A percentile compares a stretch with the other conserved stretches of the same genome.
Conservation (phyloP, 2,888 invertebrate species). For the Drymonia ruficornis region DNA sequence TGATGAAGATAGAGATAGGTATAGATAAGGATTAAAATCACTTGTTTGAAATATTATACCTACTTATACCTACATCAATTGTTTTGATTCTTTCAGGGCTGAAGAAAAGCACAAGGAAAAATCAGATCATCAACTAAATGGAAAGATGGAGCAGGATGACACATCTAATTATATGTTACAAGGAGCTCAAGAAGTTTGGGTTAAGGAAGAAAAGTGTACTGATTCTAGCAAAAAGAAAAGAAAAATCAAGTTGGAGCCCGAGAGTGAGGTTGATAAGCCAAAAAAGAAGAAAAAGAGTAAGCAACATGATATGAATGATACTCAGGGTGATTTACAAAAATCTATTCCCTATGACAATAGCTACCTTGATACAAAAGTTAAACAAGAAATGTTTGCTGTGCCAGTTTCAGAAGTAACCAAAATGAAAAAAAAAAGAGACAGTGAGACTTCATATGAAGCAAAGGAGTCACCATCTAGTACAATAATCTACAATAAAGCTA, state of each 20-base stretch:
- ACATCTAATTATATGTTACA: background rate
- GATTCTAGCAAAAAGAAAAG: constrained; percentile 32
- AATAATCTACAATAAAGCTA: constrained; percentile 21
- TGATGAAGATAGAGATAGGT: too few species aligned
- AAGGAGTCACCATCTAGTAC: constrained; percentile 13
- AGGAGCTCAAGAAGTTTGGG: constrained; percentile 6
- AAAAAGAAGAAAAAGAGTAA: constrained; percentile 37
- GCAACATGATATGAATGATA: constrained; percentile 19
- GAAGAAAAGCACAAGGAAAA: constrained; percentile 9
- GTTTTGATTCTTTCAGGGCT: constrained; percentile 26
- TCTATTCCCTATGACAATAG: constrained; percentile 41
- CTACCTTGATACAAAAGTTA: constrained; percentile 53
- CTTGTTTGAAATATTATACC: too few species aligned
- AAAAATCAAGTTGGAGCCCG: constrained; percentile 50
- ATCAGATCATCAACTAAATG: too few species aligned
- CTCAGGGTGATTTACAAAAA: constrained; percentile 16
- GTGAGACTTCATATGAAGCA: constrained; percentile 25
- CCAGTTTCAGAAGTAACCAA: constrained; percentile 23
- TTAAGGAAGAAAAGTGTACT: constrained; percentile 29
- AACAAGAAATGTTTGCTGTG: constrained; percentile 40
- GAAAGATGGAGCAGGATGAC: background rate
- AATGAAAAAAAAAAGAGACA: constrained; percentile 39
- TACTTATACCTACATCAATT: too few species aligned
- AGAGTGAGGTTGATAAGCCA: constrained; percentile 50
- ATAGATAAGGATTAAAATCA: too few species aligned